A percentile compares a stretch with the other conserved stretches of the same genome.
Conservation (phyloP, 1,140 invertebrate species). For the Hirudo medicinalis region DNA sequence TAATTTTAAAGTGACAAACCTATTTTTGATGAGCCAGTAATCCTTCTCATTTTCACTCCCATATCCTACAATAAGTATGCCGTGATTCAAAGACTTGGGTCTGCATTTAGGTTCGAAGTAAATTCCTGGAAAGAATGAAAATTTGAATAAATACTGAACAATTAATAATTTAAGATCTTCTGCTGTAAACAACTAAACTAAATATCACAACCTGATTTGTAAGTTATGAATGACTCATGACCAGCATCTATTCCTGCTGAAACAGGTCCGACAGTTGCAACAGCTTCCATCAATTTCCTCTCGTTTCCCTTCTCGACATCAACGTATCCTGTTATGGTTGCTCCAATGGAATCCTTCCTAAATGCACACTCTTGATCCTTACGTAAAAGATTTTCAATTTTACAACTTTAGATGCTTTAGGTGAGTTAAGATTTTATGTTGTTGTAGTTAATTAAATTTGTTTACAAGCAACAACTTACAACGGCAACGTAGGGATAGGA, state of each 20-base stretch:
- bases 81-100: slow-evolving; percentile 39
- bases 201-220: slow-evolving; percentile 1
- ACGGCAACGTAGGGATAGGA: slow-evolving; percentile 30
- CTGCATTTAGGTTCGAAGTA: slow-evolving; percentile 31
- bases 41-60: slow-evolving; percentile 49
- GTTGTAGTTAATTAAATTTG: background rate
- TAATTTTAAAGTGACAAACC: slow-evolving; percentile 14
- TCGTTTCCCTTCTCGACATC: slow-evolving; percentile 18
- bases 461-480: slow-evolving; percentile 25
- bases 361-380: slow-evolving; percentile 18
- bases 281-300: slow-evolving; percentile 31
- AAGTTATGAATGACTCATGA: slow-evolving; percentile 25
- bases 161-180: too few relatives aligned
- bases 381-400: background rate
- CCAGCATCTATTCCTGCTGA: slow-evolving; percentile 43
- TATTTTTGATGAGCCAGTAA: slow-evolving; percentile 45
- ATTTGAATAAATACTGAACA: background rate
- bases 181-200: too few relatives aligned
- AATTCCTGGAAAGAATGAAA: slow-evolving; percentile 21
- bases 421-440: background rate
- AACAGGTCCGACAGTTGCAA: slow-evolving; percentile 39
- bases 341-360: slow-evolving; percentile 18
- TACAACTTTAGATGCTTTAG: background rate
- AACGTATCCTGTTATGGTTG: slow-evolving; percentile 19
- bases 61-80: slow-evolving; percentile 45